Conservation (phyloP, 2,113 vertebrate genomes). For the Oreocharis arfaki region DNA sequence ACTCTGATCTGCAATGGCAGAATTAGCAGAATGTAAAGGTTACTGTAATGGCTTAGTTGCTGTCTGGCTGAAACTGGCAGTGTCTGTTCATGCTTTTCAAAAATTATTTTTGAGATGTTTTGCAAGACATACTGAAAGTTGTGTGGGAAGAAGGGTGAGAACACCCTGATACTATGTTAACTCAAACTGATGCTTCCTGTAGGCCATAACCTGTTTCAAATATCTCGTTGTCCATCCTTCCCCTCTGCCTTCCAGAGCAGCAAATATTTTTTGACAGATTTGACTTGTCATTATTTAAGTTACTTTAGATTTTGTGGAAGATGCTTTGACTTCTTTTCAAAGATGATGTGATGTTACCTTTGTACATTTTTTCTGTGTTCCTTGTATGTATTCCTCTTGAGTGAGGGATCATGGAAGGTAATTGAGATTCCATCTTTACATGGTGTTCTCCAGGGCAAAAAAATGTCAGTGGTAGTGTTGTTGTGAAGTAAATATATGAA, state of each 20-base stretch:
- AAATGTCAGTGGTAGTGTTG: not conserved
- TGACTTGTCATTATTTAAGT: not conserved
- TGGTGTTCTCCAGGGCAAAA: not conserved
- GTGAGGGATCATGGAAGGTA: not conserved
- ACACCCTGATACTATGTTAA: not conserved
- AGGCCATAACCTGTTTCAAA: not conserved
- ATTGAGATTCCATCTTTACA: not conserved
- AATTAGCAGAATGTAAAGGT: not conserved
- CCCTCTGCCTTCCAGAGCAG: not conserved
- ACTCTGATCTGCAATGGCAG: not conserved
- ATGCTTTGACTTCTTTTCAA: not conserved
- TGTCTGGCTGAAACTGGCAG: not conserved
- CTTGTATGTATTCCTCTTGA: not conserved
- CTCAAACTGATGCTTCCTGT: not conserved
- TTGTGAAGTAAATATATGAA: not conserved
- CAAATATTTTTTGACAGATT: not conserved
- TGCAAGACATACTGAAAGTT: constrained; percentile 19
- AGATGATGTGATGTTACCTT: not conserved
- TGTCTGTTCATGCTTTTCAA: not conserved
- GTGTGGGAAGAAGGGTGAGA: constrained; percentile 29
- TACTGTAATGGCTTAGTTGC: not conserved
- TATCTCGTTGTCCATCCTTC: not conserved
- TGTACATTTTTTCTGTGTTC: not conserved
- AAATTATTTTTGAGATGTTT: constrained; percentile 5
- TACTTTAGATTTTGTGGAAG: not conserved